These are phyloP conservation scores for Drosophila nigrodunni DNA, from an alignment of 1,140 invertebrate species.

Conservation along the genomic window DNA sequence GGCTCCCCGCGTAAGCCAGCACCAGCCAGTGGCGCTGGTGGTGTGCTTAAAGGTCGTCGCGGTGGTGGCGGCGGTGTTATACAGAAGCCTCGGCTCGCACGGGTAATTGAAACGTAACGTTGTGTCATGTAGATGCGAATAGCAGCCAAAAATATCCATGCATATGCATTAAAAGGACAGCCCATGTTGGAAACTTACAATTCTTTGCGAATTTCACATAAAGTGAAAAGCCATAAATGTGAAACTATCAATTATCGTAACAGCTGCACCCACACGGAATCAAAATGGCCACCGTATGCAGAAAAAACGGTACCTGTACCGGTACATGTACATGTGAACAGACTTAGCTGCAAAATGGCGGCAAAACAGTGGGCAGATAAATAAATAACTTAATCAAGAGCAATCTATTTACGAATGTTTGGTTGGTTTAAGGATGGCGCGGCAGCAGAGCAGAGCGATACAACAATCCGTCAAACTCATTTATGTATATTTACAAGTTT, in stretches of 20 bases:
- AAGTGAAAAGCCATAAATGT: conserved; percentile 27
- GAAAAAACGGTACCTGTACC: conserved; percentile 39
- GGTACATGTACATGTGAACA: conserved; percentile 43
- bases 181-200: conserved; percentile 46
- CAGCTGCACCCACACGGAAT: conserved; percentile 45
- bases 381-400: conserved; percentile 27
- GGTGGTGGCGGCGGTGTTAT: conserved; percentile 80
- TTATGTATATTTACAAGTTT: conserved; percentile 38
- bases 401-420: conserved; percentile 23
- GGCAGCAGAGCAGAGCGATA: conserved; percentile 18
- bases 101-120: conserved; percentile 86
- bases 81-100: conserved; percentile 88
- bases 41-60: conserved; percentile 84
- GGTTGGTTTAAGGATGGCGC: conserved; percentile 35
- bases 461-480: conserved; percentile 26
- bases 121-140: conserved; percentile 55
- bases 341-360: conserved; percentile 44
- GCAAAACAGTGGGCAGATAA: conserved; percentile 22
- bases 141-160: conserved; percentile 68
- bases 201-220: conserved; percentile 26
- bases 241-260: conserved; percentile 26
- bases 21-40: conserved; percentile 59
- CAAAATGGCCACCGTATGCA: conserved; percentile 63
- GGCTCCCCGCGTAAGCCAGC: conserved; percentile 56
- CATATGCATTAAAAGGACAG: conserved; percentile 61